Evolutionary conservation across 1,140 invertebrate genomes (phyloP), one percentile per base, ranked within the genome.

Genomic region (Mercenaria mercenaria): DNA sequence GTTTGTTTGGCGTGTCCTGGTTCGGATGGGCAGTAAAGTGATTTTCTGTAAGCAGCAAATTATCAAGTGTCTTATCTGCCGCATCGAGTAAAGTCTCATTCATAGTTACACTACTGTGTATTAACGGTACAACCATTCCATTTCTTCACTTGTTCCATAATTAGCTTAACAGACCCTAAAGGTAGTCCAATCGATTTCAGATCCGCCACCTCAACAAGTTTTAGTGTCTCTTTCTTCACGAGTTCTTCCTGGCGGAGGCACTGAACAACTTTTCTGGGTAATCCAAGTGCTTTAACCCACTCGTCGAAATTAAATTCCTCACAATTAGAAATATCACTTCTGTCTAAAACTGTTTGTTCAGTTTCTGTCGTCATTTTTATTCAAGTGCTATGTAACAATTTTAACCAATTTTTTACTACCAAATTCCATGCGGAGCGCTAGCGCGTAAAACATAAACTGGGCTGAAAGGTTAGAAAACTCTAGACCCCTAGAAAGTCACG

Each of bases 301-400:
- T 6, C 26, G 18, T 47, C 77, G 26, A 80, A 80, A 59, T 59
- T 80, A 80, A 80, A 80, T 50, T 26, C 74, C 6, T 47, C 43
- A 8, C 15, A 8, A 47, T 8, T 47, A 8, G 15, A 47, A 47
- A 8, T 47, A 8, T 47, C 43, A 47, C 43, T 47, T 8, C 15
- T 47, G 6, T 47, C 43, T 47, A 15, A 15, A 8, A 15, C 15
- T 15, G 6, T 6, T 47, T 6, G 43, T 8, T 47, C 43, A 15
- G 43, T 47, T 47, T 47, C 43, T 15, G 43, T 6, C 43, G 15
- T 47, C n/a, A n/a, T n/a, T n/a, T n/a, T n/a, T n/a, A n/a, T n/a
- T n/a, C n/a, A n/a, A n/a, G n/a, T n/a, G n/a, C n/a, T n/a, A n/a
- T n/a, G n/a, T n/a, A n/a, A n/a, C n/a, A n/a, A n/a, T n/a, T n/a